phyloP scores from a whole-genome alignment of 1,140 invertebrate species.

The Oscheius sp. region DNA sequence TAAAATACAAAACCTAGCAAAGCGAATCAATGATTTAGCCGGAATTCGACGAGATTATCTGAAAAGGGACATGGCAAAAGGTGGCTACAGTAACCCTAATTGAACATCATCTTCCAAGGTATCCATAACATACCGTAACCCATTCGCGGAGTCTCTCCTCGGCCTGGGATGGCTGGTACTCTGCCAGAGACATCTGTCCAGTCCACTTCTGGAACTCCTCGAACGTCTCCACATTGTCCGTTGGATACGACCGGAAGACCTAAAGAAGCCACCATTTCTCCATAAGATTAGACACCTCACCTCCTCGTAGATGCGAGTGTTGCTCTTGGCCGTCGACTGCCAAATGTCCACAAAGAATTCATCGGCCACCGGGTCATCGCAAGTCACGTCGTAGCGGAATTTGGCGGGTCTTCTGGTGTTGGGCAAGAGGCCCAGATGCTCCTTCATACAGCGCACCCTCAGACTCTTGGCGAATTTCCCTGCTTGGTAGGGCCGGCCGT shows the following conservation, averaged over 20 bases:
- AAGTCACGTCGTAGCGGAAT: conserved; percentile 33
- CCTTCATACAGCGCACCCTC: conserved; percentile 78
- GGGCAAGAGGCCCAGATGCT: conserved; percentile 74
- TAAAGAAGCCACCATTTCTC: conserved; percentile 1
- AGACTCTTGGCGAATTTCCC: conserved; percentile 81
- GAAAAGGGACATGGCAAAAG: too few species aligned
- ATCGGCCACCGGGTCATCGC: conserved; percentile 57
- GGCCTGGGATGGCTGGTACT: conserved; percentile 47
- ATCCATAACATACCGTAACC: too few species aligned
- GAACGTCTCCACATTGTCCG: conserved; percentile 55
- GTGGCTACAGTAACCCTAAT: too few species aligned
- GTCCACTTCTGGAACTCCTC: conserved; percentile 54
- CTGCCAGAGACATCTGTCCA: conserved; percentile 47
- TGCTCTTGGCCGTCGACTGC: conserved; percentile 52
- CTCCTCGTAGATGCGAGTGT: conserved; percentile 60
- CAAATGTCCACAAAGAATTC: conserved; percentile 59
- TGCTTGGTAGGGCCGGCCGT: conserved; percentile 74
- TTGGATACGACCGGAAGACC: conserved; percentile 56
- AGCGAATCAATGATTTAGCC: too few species aligned
- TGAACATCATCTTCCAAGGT: too few species aligned
- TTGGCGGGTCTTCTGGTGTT: conserved; percentile 30
- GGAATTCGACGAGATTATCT: too few species aligned
- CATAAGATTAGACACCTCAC: conserved; percentile 12
- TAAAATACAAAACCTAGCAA: not conserved
- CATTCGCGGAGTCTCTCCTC: conserved; percentile 40